A percentile compares a stretch with the other conserved stretches of the same genome.
Conservation (phyloP, 2,113 vertebrate genomes). For the Poeciliopsis prolifica region DNA sequence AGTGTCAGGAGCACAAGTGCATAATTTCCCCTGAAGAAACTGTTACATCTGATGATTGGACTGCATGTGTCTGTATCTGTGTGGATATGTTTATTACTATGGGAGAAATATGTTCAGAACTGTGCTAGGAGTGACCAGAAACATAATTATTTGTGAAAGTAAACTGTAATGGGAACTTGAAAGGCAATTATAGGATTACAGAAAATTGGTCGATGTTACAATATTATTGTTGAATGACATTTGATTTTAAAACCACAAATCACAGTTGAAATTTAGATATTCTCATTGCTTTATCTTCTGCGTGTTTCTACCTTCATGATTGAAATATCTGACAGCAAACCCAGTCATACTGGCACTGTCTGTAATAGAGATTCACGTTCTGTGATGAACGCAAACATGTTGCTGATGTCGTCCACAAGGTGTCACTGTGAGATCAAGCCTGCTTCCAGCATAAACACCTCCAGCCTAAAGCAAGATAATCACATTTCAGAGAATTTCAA, state of each 20-base stretch:
- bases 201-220: too few species aligned
- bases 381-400: background rate
- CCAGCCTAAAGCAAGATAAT: background rate
- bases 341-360: background rate
- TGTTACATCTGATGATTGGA: background rate
- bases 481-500: constrained; percentile 4
- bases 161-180: background rate
- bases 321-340: background rate
- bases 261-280: background rate
- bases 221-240: too few species aligned
- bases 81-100: background rate
- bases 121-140: too few species aligned
- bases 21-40: background rate
- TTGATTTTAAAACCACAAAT: too few species aligned
- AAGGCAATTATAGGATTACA: background rate
- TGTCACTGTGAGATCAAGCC: constrained; percentile 49
- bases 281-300: background rate
- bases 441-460: background rate
- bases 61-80: too few species aligned
- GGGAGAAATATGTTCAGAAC: background rate
- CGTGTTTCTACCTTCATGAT: background rate
- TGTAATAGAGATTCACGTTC: background rate
- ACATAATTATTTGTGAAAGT: too few species aligned
- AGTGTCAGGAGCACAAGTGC: background rate
- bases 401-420: constrained; percentile 40